Evolutionary conservation across 2,113 vertebrate species (phyloP), one percentile per base, ranked within the genome.

Genomic region (Protobothrops flavoviridis): DNA sequence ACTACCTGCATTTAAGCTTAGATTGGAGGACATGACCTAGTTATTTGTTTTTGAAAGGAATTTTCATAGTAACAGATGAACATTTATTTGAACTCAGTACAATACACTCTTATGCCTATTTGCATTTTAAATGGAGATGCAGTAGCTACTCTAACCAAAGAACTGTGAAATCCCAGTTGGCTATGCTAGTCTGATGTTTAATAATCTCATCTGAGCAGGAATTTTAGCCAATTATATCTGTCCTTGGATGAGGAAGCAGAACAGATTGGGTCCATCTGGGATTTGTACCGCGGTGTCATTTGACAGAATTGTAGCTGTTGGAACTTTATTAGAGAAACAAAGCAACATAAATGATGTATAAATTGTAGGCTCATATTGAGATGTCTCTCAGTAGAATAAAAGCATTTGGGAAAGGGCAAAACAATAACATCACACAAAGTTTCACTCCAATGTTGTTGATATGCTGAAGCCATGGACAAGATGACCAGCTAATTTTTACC

Each of bases 231-330:
- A 59, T 61, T 0, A 45, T 89, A 53, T 43, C 2, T 89, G 0
- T 7, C 87, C 90, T 85, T 0, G 91, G 93, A 93, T 81, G 39
- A 95, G 74, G 48, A 91, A 61, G 87, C 56, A 69, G 11, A 94
- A n/a, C 6, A 93, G 39, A 91, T 94, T 24, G 0, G 52, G 89
- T 59, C 8, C 13, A 52, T 3, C 3, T 86, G 81, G 43, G 87
- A 88, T 52, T 92, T 92, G n/a, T 50, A 59, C 53, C 23, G 15
- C 29, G 52, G 88, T 81, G 20, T 57, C 52, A 81, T 74, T 45
- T 33, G 57, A 87, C 85, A 45, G 24, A 74, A 88, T 74, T 43
- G 53, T 89, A 89, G 87, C 52, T 59, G 64, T 48, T 48, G 55
- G 45, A 93, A 89, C 53, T 89, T 57, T 43, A 85, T 85, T 88